These are phyloP conservation scores for Pecten maximus DNA, from an alignment of 2,888 invertebrate genomes.

Conservation along the genomic window DNA sequence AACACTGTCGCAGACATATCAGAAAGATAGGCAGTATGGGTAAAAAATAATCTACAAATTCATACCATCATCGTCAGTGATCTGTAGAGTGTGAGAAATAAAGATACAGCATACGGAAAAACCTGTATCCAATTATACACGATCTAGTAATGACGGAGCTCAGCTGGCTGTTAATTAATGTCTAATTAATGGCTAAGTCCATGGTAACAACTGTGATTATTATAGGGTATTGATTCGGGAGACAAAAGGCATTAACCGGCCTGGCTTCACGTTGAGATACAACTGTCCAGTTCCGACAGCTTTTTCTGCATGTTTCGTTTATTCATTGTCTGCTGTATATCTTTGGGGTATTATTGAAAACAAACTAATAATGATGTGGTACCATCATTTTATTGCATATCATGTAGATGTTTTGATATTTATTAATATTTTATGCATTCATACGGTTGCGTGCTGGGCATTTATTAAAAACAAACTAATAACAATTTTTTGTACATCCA, in stretches of 20 bases:
- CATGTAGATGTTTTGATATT: constrained; percentile 2
- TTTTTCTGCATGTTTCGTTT: not conserved
- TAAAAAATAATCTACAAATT: not conserved
- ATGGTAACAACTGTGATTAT: constrained; percentile 27
- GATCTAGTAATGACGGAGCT: constrained; percentile 38
- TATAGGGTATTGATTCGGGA: constrained; percentile 25
- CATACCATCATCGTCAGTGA: not conserved
- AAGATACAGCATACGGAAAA: not conserved
- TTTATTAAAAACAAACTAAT: constrained; percentile 32
- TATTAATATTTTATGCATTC: constrained; percentile 26
- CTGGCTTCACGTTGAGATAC: not conserved
- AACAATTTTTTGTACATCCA: constrained; percentile 9
- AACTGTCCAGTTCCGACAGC: not conserved
- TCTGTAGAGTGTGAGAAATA: not conserved
- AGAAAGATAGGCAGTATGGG: not conserved
- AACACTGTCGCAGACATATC: constrained; percentile 17
- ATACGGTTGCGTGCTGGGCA: constrained; percentile 5
- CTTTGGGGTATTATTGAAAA: not conserved
- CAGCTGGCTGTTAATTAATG: constrained; percentile 52
- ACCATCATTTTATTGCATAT: not conserved
- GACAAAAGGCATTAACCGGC: constrained; percentile 22
- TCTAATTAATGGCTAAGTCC: constrained; percentile 46
- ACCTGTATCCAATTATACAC: constrained; percentile 27
- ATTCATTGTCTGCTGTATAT: not conserved
- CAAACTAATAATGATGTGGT: not conserved